Percentiles rank a stretch among this genome's conserved stretches.
phyloP scores from a whole-genome alignment of 2,113 vertebrate genomes.

The Entomyzon cyanotis region DNA sequence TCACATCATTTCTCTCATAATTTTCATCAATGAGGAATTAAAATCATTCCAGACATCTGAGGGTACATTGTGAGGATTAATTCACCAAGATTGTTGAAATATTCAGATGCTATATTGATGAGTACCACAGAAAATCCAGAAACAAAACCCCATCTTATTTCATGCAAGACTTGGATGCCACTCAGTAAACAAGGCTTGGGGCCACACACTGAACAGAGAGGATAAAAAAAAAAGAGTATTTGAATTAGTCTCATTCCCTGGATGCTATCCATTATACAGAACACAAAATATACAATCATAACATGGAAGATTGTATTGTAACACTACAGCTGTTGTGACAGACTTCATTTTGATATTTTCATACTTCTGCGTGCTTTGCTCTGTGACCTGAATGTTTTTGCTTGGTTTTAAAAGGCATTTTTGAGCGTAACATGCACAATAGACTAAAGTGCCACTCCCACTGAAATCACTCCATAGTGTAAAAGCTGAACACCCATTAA shows the following conservation, averaged over 20 bases:
- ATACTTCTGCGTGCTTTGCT: neutral
- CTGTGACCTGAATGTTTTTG: slow-evolving; percentile 43
- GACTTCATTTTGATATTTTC: slow-evolving; percentile 48
- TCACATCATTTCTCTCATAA: neutral
- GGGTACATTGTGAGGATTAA: slow-evolving; percentile 21
- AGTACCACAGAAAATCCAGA: slow-evolving; percentile 51
- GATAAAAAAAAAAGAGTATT: slow-evolving; percentile 51
- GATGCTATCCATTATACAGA: slow-evolving; percentile 55
- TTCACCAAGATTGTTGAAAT: slow-evolving; percentile 23
- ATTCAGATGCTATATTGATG: slow-evolving; percentile 36
- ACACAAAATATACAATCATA: slow-evolving; percentile 57
- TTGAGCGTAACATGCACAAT: neutral
- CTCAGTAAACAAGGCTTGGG: slow-evolving; percentile 62
- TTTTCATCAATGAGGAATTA: slow-evolving; percentile 30
- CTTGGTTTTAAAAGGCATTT: slow-evolving; percentile 3
- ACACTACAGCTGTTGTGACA: slow-evolving; percentile 59
- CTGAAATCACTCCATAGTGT: neutral
- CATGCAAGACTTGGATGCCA: slow-evolving; percentile 50
- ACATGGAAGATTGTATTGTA: slow-evolving; percentile 59
- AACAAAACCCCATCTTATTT: slow-evolving; percentile 53
- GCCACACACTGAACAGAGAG: slow-evolving; percentile 58
- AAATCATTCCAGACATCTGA: slow-evolving; percentile 37
- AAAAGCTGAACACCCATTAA: neutral
- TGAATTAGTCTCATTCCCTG: slow-evolving; percentile 53
- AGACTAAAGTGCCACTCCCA: neutral